Percentiles rank a stretch among this genome's conserved stretches.
These are phyloP conservation scores for Saccopteryx bilineata DNA, from an alignment of 2,113 vertebrate species.

Conservation along the genomic window DNA sequence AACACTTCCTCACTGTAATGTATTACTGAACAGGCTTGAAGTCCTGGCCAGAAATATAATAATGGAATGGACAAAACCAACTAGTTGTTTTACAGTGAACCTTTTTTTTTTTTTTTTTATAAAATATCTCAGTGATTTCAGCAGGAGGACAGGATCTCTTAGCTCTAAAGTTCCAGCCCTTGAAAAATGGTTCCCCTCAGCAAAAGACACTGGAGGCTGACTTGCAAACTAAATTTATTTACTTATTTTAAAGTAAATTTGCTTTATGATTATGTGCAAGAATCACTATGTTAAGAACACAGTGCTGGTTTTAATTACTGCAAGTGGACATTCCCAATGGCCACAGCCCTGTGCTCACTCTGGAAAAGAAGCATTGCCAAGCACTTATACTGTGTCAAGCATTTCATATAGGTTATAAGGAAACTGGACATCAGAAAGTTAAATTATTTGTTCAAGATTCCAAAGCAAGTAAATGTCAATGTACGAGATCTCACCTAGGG, in stretches of 20 bases:
- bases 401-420: neutral
- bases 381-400: neutral
- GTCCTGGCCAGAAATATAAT: neutral
- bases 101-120: neutral
- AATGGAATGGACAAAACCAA: neutral
- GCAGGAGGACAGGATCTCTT: neutral
- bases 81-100: neutral
- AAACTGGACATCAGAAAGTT: neutral
- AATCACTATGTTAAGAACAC: slow-evolving; percentile 3
- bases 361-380: neutral
- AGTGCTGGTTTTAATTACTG: neutral
- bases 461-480: neutral
- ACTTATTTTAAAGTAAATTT: slow-evolving; percentile 32
- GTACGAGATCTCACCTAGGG: neutral
- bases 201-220: neutral
- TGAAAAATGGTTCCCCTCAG: neutral
- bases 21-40: neutral
- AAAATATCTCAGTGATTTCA: slow-evolving; percentile 41
- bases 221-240: neutral
- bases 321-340: neutral
- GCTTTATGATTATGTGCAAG: slow-evolving; percentile 12
- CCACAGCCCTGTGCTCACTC: neutral
- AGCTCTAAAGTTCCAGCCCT: slow-evolving; percentile 21
- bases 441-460: slow-evolving; percentile 10
- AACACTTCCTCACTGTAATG: neutral